Conservation (phyloP, 1,140 invertebrate species). For the Nymphalis io region DNA sequence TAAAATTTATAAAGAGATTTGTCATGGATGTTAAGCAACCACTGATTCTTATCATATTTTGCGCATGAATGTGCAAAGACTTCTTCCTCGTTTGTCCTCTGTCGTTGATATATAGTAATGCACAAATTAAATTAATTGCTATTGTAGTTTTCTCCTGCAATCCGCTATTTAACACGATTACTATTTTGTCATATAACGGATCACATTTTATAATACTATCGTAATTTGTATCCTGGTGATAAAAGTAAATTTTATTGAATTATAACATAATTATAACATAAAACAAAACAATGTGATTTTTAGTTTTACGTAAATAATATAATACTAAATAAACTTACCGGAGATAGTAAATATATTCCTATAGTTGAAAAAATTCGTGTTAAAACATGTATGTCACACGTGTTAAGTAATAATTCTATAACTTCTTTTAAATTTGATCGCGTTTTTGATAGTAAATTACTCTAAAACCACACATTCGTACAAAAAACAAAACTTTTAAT, state of each 20-base stretch:
- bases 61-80: constrained; percentile 44
- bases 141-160: constrained; percentile 46
- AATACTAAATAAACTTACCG: constrained; percentile 46
- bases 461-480: neutral
- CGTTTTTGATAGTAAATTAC: constrained; percentile 1
- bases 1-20: constrained; percentile 41
- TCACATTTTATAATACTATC: constrained; percentile 51
- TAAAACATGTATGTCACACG: constrained; percentile 43
- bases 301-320: no score
- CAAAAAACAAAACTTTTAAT: neutral
- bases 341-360: constrained; percentile 46
- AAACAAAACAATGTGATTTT: no score
- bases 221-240: constrained; percentile 44
- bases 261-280: neutral
- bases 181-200: constrained; percentile 54
- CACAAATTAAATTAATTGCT: constrained; percentile 57
- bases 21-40: constrained; percentile 47
- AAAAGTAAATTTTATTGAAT: constrained; percentile 4
- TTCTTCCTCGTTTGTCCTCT: constrained; percentile 26
- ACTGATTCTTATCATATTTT: constrained; percentile 52
- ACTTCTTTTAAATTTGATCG: constrained; percentile 39
- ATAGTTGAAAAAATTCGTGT: constrained; percentile 56
- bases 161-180: constrained; percentile 44
- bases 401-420: constrained; percentile 46
- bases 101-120: constrained; percentile 47